Percentiles rank a stretch among this genome's conserved stretches.
phyloP scores from a whole-genome alignment of 2,113 vertebrate genomes.

The Phalacrocorax pelagicus region DNA sequence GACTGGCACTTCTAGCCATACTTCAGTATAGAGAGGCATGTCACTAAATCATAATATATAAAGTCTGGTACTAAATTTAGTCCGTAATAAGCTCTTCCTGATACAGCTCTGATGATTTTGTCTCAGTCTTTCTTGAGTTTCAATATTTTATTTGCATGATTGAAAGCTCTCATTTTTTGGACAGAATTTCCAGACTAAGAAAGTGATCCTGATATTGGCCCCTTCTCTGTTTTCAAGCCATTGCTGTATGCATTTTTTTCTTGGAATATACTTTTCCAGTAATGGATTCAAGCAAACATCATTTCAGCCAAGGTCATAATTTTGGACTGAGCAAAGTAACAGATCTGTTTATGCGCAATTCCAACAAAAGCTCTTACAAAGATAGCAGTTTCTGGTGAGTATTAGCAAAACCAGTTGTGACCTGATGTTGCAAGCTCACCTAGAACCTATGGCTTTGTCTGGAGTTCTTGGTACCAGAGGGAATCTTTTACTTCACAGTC shows the following conservation, averaged over 20 bases:
- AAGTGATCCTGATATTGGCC: background rate
- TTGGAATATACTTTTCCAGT: slow-evolving; percentile 25
- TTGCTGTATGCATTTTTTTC: slow-evolving; percentile 5
- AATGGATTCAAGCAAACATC: slow-evolving; percentile 37
- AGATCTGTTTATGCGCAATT: slow-evolving; percentile 27
- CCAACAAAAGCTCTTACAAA: slow-evolving; percentile 29
- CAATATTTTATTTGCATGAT: background rate
- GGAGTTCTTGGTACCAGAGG: background rate
- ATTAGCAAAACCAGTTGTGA: background rate
- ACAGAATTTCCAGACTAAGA: background rate
- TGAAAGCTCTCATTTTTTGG: background rate
- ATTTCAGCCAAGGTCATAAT: slow-evolving; percentile 33
- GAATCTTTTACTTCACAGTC: background rate
- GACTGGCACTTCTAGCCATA: background rate
- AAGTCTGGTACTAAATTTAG: background rate
- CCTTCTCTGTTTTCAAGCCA: background rate
- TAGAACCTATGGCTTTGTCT: background rate
- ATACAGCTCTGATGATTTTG: background rate
- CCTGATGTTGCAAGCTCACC: background rate
- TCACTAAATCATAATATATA: background rate
- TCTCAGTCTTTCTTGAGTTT: background rate
- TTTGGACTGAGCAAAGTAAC: slow-evolving; percentile 30
- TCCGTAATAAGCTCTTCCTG: background rate
- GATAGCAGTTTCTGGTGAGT: slow-evolving; percentile 2
- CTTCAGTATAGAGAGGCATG: background rate